Evolutionary conservation across 2,113 vertebrate genomes (phyloP).

Genomic region (Meles meles): DNA sequence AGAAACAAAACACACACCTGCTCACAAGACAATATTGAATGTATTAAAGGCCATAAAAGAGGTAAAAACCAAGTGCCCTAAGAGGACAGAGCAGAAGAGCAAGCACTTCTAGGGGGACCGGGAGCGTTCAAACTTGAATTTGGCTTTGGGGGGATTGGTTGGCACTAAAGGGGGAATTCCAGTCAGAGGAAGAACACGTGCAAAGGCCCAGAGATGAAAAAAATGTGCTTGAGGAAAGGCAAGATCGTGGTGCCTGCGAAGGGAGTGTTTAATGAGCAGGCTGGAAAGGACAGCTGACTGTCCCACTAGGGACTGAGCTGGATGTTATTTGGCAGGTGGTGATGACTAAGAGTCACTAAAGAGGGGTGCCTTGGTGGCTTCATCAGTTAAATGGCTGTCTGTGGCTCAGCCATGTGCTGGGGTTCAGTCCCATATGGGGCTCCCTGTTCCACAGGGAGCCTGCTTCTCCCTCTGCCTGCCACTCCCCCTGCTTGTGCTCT

Average conservation of each 20-base stretch:
- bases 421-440: neutral
- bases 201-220: neutral
- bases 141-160: neutral
- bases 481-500: neutral
- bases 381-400: neutral
- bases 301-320: neutral
- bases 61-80: neutral
- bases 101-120: neutral
- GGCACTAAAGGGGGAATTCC: neutral
- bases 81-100: neutral
- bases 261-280: fast-evolving
- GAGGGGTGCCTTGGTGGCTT: neutral
- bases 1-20: neutral
- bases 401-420: neutral
- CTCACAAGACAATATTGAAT: neutral
- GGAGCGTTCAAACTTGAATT: neutral
- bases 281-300: neutral
- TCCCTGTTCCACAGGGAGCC: neutral
- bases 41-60: neutral
- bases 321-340: neutral
- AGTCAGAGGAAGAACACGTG: neutral
- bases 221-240: neutral
- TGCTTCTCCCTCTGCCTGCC: neutral
- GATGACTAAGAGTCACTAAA: neutral
- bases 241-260: too few relatives aligned